Evolutionary conservation across 92 coral and sea anemone species (phyloP), one percentile per base, ranked within the genome.

Genomic region (Plumapathes pennacea): DNA sequence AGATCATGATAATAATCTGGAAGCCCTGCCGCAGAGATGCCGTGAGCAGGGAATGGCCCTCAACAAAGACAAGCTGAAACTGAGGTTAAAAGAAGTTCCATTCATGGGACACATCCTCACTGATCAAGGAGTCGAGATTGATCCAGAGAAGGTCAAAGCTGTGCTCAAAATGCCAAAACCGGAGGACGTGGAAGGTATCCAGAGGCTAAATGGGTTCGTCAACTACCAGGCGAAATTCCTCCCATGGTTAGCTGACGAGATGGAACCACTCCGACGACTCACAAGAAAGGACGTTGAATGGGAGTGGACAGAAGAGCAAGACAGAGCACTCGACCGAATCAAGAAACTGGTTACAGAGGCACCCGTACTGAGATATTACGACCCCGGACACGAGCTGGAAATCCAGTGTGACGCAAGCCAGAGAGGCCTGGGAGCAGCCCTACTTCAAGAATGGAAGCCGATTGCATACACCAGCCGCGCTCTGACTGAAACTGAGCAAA

Each of bases 31-130:
- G 4, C 25, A 72, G 34, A 20, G 73, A 62, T 72, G 64, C 51
- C 6, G 34, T 22, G 63, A 59, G 13, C 69, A 40, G 0, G 84
- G 72, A 2, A 70, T 78, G 11, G 72, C 64, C 10, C 30, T 74
- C 1, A 74, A 64, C 67, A 54, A 28, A n/a, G 77, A 60, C 29
- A 71, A 71, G 41, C 67, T 75, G 25, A 75, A 75, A 50, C 41
- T 75, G 13, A 49, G 61, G 20, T 33, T 54, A 36, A 48, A 15
- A 21, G 62, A 57, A 45, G 75, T 64, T 21, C 9, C 43, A 27
- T 65, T 64, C 62, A 75, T 75, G 82, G 82, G 82, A 54, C 82
- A 75, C 21, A 32, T 57, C 7, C 60, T 75, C 27, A 54, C 74
- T 8, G 27, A 10, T 19, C 28, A 64, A 10, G 67, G 82, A 4